Evolutionary conservation across 2,888 invertebrate genomes (phyloP).

Genomic region (Coelinius sp.): DNA sequence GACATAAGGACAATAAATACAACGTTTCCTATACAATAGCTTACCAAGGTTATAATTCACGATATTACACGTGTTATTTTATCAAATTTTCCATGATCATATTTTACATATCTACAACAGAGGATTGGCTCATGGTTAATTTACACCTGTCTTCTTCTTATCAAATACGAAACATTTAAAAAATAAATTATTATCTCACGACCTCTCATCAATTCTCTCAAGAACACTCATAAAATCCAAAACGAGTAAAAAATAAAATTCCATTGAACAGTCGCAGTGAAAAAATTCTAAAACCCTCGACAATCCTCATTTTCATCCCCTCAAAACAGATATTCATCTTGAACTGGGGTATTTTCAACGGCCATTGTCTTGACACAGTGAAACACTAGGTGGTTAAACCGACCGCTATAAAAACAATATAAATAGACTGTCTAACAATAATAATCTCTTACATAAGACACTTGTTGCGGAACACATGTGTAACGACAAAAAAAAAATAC

Average conservation of each 20-base stretch:
- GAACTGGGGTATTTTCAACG: neutral
- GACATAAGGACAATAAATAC: constrained; percentile 48
- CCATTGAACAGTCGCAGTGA: neutral
- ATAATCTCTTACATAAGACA: constrained; percentile 32
- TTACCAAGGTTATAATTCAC: constrained; percentile 12
- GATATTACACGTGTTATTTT: constrained; percentile 22
- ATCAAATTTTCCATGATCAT: neutral
- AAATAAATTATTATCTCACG: no score
- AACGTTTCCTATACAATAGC: constrained; percentile 23
- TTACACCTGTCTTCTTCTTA: neutral
- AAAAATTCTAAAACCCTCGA: neutral
- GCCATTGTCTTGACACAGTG: neutral
- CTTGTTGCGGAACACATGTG: constrained; percentile 32
- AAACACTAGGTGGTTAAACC: constrained; percentile 34
- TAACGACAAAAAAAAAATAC: constrained; percentile 15
- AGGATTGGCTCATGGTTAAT: neutral
- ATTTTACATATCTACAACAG: neutral
- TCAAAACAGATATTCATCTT: neutral
- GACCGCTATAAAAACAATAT: constrained; percentile 26
- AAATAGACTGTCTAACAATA: constrained; percentile 38
- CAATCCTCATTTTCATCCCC: neutral
- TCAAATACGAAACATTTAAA: neutral
- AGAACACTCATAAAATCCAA: neutral
- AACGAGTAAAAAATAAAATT: neutral
- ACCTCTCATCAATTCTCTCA: neutral